phyloP scores from a whole-genome alignment of 2,113 vertebrate species.

The Leucosticte australis region DNA sequence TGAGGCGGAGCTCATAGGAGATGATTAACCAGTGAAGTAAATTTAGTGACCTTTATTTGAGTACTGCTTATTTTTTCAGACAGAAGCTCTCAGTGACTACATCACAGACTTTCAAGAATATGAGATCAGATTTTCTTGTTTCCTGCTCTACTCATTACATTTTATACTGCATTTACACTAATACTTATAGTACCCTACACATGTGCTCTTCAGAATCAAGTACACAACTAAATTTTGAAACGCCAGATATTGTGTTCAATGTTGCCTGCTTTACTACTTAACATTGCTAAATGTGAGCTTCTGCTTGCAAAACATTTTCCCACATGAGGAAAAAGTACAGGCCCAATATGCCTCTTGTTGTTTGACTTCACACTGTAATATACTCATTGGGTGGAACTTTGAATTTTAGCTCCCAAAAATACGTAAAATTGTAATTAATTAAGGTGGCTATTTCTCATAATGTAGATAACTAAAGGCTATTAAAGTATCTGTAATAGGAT shows the following conservation, averaged over 20 bases:
- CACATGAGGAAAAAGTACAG: not conserved
- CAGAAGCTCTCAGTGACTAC: not conserved
- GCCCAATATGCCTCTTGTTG: not conserved
- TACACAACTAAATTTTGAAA: not conserved
- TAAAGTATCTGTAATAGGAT: constrained; percentile 42
- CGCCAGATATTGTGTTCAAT: not conserved
- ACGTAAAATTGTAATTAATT: constrained; percentile 26
- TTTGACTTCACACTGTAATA: not conserved
- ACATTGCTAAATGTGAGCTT: not conserved
- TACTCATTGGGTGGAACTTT: not conserved
- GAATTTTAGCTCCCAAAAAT: not conserved
- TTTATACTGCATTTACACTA: not conserved
- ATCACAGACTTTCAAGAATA: not conserved
- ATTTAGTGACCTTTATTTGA: not conserved
- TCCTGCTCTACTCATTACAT: not conserved
- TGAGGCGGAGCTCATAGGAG: not conserved
- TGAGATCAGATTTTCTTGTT: not conserved
- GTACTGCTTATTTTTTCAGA: not conserved
- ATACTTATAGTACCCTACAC: not conserved
- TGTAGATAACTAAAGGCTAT: constrained; percentile 54
- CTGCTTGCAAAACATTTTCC: not conserved
- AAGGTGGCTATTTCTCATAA: constrained; percentile 38
- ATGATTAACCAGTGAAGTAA: not conserved
- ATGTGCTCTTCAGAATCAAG: not conserved
- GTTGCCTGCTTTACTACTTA: not conserved